These are phyloP conservation scores for Coleophora deauratella DNA, from an alignment of 2,888 invertebrate genomes.

Conservation along the genomic window DNA sequence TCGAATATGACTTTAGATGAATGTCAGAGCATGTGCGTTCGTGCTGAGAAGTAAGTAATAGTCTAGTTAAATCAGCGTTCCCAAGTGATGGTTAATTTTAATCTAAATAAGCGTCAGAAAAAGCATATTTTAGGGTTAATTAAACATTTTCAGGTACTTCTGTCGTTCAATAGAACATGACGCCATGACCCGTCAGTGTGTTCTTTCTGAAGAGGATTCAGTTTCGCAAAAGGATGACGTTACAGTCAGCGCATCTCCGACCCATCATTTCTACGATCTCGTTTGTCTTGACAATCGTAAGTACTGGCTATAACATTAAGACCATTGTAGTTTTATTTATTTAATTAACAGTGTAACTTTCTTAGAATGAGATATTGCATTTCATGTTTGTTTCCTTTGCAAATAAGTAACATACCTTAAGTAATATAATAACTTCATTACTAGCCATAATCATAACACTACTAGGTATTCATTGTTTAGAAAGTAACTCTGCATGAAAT, in stretches of 20 bases:
- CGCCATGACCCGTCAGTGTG: constrained; percentile 88
- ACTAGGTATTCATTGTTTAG: no score
- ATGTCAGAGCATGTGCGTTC: constrained; percentile 89
- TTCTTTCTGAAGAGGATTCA: constrained; percentile 93
- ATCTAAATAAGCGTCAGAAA: no score
- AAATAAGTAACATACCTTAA: no score
- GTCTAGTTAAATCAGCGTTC: no score
- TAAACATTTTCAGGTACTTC: constrained; percentile 75
- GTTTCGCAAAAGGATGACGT: constrained; percentile 92
- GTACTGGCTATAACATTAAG: constrained; percentile 64
- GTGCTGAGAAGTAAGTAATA: constrained; percentile 84
- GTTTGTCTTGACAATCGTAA: constrained; percentile 93
- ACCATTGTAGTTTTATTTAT: no score
- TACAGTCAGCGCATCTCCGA: constrained; percentile 87
- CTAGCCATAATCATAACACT: no score
- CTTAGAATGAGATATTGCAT: no score
- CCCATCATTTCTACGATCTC: constrained; percentile 91
- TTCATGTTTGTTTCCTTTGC: no score
- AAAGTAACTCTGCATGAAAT: constrained; percentile 33
- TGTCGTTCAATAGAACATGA: constrained; percentile 93
- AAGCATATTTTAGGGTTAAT: no score
- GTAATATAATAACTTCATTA: no score
- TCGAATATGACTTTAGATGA: constrained; percentile 90
- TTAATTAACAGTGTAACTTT: no score
- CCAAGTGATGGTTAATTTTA: no score